Evolutionary conservation across 35 echinoderm and acorn worm genomes (phyloP).

Genomic region (Stichopus chloronotus): DNA sequence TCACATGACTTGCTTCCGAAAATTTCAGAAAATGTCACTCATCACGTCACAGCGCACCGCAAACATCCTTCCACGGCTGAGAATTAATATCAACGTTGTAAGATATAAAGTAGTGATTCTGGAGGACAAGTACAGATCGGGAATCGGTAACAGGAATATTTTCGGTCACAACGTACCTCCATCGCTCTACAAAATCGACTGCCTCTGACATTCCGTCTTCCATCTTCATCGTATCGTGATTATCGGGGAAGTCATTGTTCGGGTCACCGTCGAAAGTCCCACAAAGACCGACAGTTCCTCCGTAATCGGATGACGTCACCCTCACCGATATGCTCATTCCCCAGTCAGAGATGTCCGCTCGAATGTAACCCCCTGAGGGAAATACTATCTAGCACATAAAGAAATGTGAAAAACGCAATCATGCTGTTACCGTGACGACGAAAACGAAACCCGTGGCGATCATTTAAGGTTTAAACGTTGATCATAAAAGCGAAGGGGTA

Average conservation of each 20-base stretch:
- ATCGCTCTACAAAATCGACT: slow-evolving; percentile 94
- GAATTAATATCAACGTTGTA: no score
- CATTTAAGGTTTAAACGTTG: no score
- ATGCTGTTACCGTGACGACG: no score
- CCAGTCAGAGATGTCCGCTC: slow-evolving; percentile 93
- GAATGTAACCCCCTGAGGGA: slow-evolving; percentile 86
- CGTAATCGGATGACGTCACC: slow-evolving; percentile 86
- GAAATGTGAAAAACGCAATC: background rate
- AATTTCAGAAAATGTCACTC: no score
- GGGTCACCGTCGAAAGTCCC: slow-evolving; percentile 91
- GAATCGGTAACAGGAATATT: background rate
- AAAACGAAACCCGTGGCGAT: no score
- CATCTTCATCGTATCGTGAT: slow-evolving; percentile 24
- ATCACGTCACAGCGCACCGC: no score
- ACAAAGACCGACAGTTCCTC: slow-evolving; percentile 84
- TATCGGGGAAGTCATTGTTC: slow-evolving; percentile 86
- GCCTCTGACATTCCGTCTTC: slow-evolving; percentile 54
- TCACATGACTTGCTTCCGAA: no score
- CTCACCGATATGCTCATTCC: slow-evolving; percentile 94
- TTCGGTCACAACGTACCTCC: slow-evolving; percentile 72
- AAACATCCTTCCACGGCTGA: no score
- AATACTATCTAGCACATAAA: slow-evolving; percentile 77
- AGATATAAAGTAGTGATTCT: no score
- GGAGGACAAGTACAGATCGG: no score
- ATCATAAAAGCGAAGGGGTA: no score